Percentiles rank a stretch among this genome's conserved stretches.
These are phyloP conservation scores for Capreolus pygargus DNA, from an alignment of 2,113 vertebrate genomes.

Conservation along the genomic window DNA sequence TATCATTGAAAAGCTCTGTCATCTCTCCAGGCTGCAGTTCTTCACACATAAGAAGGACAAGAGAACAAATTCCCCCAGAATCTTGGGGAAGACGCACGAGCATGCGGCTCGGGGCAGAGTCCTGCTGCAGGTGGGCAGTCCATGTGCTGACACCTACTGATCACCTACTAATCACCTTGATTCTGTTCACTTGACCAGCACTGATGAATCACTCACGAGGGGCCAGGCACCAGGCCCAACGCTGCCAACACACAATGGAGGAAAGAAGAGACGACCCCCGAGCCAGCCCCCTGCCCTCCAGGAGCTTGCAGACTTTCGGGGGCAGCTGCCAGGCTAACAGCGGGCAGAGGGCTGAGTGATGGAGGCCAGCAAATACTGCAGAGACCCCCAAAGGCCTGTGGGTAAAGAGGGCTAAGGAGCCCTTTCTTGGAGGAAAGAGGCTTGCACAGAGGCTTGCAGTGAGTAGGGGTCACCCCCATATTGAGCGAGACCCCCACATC, in stretches of 20 bases:
- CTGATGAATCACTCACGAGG: not conserved
- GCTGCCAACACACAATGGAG: not conserved
- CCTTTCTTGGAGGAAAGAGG: not conserved
- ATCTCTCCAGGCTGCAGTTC: not conserved
- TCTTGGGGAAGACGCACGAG: accelerated
- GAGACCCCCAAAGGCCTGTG: not conserved
- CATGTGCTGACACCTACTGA: accelerated
- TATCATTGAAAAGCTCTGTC: not conserved
- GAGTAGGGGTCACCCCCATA: not conserved
- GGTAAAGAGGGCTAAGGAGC: not conserved
- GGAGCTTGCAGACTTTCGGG: not conserved
- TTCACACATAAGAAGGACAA: not conserved
- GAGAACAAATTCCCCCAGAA: not conserved
- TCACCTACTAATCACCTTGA: not conserved
- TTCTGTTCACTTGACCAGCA: not conserved
- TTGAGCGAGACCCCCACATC: not conserved
- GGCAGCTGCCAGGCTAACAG: not conserved
- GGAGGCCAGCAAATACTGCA: not conserved
- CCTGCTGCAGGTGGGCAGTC: not conserved
- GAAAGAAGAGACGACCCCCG: not conserved
- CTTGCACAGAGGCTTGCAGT: not conserved
- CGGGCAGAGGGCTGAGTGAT: accelerated
- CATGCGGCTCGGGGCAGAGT: not conserved
- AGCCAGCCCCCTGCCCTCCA: not conserved
- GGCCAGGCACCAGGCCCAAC: not conserved